phyloP scores from a whole-genome alignment of 2,113 vertebrate species.

The Hypocryptadius cinnamomeus region DNA sequence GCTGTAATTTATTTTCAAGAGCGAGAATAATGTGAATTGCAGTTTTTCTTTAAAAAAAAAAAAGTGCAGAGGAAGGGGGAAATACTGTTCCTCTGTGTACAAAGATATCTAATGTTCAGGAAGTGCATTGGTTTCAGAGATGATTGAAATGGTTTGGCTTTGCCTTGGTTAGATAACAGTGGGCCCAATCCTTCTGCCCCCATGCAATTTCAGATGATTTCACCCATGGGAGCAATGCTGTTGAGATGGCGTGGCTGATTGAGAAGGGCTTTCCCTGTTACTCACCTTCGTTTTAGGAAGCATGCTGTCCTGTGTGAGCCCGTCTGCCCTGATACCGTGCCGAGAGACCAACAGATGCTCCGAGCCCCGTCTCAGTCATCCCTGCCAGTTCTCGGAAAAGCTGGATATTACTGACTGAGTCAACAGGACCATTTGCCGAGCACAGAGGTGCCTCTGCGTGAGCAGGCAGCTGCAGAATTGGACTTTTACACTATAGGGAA shows the following conservation, averaged over 20 bases:
- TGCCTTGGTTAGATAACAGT: neutral
- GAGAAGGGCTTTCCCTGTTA: neutral
- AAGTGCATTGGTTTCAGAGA: neutral
- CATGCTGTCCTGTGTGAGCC: neutral
- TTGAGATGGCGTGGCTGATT: neutral
- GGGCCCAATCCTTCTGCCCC: neutral
- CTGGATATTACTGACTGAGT: neutral
- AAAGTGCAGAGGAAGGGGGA: neutral
- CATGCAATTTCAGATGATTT: neutral
- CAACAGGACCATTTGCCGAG: accelerated
- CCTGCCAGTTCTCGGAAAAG: neutral
- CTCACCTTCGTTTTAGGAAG: neutral
- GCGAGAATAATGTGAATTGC: neutral
- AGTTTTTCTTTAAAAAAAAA: neutral
- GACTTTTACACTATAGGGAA: neutral
- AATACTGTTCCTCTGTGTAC: neutral
- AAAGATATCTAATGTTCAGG: neutral
- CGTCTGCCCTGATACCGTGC: neutral
- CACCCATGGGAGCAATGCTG: neutral
- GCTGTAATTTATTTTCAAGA: slow-evolving; percentile 1
- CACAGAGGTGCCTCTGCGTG: neutral
- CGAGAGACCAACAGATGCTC: neutral
- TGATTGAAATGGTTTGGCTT: neutral
- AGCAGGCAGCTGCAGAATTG: neutral
- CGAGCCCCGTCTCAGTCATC: neutral